Percentiles rank a stretch among this genome's conserved stretches.
Evolutionary conservation across 1,140 invertebrate genomes (phyloP).

Genomic region (Penaeus indicus): DNA sequence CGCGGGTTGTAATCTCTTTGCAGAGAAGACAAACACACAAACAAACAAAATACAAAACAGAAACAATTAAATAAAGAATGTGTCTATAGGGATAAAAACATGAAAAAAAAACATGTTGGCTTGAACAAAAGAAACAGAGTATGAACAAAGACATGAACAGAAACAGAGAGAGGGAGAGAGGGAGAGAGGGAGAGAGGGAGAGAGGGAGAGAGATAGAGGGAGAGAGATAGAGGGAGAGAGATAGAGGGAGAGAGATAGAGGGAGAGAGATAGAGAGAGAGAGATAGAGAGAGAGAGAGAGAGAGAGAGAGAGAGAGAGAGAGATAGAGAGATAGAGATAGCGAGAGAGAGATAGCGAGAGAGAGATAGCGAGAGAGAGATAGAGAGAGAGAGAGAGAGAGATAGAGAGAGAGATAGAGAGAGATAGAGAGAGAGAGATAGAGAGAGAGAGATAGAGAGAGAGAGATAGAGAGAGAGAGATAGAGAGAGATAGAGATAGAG

Average conservation of each 20-base stretch:
- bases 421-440: background rate
- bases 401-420: background rate
- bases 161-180: background rate
- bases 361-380: background rate
- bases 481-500: background rate
- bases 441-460: background rate
- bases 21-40: too few relatives aligned
- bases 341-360: background rate
- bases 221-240: background rate
- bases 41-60: too few relatives aligned
- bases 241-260: background rate
- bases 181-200: background rate
- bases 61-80: too few relatives aligned
- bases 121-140: background rate
- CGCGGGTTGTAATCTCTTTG: too few relatives aligned
- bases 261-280: background rate
- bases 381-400: background rate
- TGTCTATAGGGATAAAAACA: too few relatives aligned
- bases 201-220: background rate
- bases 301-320: constrained; percentile 30
- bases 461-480: background rate
- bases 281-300: background rate
- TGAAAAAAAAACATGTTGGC: too few relatives aligned
- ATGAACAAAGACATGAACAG: background rate
- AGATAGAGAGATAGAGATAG: constrained; percentile 1